These are phyloP conservation scores for Apoderus coryli DNA, from an alignment of 2,888 invertebrate genomes.

Conservation along the genomic window DNA sequence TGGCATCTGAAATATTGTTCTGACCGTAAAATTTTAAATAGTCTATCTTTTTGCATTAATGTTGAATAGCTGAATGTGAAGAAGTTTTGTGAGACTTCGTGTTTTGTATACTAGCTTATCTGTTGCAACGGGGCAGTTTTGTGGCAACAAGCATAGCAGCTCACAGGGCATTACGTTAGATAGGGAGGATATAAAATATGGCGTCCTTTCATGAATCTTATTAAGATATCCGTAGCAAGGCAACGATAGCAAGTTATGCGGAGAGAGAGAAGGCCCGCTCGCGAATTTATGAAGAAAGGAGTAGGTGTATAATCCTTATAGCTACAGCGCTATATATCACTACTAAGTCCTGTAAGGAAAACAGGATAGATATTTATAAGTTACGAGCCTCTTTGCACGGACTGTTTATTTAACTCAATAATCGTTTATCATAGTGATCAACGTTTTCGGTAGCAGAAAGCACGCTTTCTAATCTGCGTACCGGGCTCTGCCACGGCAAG, in stretches of 20 bases:
- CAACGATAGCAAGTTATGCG: conserved; percentile 37
- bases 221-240: conserved; percentile 54
- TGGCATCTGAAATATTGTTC: too few species aligned
- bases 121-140: conserved; percentile 25
- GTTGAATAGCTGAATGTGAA: too few species aligned
- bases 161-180: conserved; percentile 31
- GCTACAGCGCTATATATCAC: conserved; percentile 37
- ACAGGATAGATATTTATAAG: conserved; percentile 37
- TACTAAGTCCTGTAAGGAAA: conserved; percentile 36
- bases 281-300: conserved; percentile 39
- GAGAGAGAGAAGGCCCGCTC: conserved; percentile 19
- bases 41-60: too few species aligned
- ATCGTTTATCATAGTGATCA: conserved; percentile 32
- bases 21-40: too few species aligned
- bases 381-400: conserved; percentile 31
- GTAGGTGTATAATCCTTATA: conserved; percentile 39
- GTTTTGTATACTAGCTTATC: conserved; percentile 30
- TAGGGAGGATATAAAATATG: conserved; percentile 62
- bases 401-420: conserved; percentile 36
- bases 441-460: conserved; percentile 16
- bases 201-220: conserved; percentile 73
- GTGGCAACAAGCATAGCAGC: conserved; percentile 23
- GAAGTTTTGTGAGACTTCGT: too few species aligned
- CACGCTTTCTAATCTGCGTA: conserved; percentile 18
- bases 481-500: conserved; percentile 16